phyloP scores from a whole-genome alignment of 1,140 invertebrate genomes.

The Kradibia gibbosae region DNA sequence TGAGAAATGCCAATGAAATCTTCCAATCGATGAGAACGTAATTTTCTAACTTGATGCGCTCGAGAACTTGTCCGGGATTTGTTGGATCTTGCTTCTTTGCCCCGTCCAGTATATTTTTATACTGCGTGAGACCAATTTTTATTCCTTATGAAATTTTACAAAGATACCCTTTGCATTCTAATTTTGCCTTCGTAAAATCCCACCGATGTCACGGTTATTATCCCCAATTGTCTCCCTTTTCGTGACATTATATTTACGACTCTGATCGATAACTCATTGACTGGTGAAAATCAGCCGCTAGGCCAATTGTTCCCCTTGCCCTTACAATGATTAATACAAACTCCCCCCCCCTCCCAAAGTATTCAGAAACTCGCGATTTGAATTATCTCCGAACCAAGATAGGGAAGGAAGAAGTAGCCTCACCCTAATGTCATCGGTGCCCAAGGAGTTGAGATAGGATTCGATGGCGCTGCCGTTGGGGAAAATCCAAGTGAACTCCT shows the following conservation, averaged over 20 bases:
- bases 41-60: conserved; percentile 75
- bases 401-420: not conserved
- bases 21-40: conserved; percentile 89
- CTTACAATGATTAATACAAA: too few relatives aligned
- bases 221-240: too few relatives aligned
- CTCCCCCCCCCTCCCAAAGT: too few relatives aligned
- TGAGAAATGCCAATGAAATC: conserved; percentile 79
- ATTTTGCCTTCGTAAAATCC: too few relatives aligned
- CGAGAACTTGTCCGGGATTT: conserved; percentile 71
- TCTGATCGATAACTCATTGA: too few relatives aligned
- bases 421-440: conserved; percentile 11
- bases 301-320: too few relatives aligned
- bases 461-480: conserved; percentile 83
- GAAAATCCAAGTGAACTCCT: conserved; percentile 82
- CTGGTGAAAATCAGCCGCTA: too few relatives aligned
- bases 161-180: too few relatives aligned
- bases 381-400: not conserved
- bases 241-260: too few relatives aligned
- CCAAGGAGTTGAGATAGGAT: conserved; percentile 71
- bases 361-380: too few relatives aligned
- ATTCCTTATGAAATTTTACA: too few relatives aligned
- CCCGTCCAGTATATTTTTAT: conserved; percentile 72
- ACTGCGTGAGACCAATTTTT: conserved; percentile 50
- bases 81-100: conserved; percentile 65
- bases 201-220: too few relatives aligned